Evolutionary conservation across 2,113 vertebrate species (phyloP).

Genomic region (Nothoprocta pentlandii): DNA sequence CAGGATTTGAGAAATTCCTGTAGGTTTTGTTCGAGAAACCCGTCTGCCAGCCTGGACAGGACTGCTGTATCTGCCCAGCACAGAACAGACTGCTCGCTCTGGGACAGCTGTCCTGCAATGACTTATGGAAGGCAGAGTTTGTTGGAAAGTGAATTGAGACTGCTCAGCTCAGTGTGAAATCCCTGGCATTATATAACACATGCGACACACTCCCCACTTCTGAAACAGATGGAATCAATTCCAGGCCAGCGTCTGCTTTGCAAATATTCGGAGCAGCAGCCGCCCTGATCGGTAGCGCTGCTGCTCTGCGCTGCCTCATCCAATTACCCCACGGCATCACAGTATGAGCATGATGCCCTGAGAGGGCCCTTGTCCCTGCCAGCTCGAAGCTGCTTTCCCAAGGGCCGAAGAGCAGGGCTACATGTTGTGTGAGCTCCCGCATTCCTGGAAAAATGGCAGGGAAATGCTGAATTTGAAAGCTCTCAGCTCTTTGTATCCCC

Average conservation of each 20-base stretch:
- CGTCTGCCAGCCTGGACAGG: not conserved
- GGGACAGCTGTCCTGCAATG: conserved; percentile 26
- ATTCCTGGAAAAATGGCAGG: not conserved
- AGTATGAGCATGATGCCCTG: not conserved
- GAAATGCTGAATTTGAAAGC: not conserved
- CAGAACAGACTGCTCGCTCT: not conserved
- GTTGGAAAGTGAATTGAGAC: conserved; percentile 44
- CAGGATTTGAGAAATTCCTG: conserved; percentile 19
- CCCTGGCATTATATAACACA: not conserved
- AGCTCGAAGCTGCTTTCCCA: accelerated
- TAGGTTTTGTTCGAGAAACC: not conserved
- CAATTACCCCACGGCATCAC: accelerated
- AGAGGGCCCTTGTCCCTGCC: not conserved
- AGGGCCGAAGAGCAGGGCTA: not conserved
- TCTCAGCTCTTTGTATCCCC: not conserved
- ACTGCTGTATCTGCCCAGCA: not conserved
- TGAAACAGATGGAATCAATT: conserved; percentile 54
- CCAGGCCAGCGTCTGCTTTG: conserved; percentile 57
- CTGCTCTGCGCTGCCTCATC: not conserved
- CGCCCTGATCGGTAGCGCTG: accelerated
- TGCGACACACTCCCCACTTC: not conserved
- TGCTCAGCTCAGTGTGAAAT: conserved; percentile 64
- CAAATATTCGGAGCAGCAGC: conserved; percentile 27
- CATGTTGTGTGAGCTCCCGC: not conserved
- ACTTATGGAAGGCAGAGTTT: not conserved